Conservation (phyloP, 2,797 vertebrate genomes). For the Eupleurogrammus muticus region DNA sequence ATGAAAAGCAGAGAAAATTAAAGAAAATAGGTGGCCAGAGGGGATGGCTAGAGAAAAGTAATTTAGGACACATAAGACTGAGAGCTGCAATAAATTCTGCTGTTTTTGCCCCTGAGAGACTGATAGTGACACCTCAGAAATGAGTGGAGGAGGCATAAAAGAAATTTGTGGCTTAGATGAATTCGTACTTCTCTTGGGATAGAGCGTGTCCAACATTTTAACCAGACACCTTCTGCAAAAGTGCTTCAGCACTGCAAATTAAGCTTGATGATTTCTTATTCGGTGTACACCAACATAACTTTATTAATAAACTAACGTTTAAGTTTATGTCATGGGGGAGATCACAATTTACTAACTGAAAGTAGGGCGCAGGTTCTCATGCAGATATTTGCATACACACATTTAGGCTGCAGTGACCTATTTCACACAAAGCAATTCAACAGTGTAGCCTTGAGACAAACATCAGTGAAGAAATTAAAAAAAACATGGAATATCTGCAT, state of each 20-base stretch:
- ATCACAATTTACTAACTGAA: conserved; percentile 3
- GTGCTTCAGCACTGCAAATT: conserved; percentile 14
- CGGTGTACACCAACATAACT: not conserved
- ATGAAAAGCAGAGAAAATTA: conserved; percentile 12
- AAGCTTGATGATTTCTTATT: conserved; percentile 6
- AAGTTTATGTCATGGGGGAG: conserved; percentile 4
- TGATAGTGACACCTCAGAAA: conserved; percentile 65
- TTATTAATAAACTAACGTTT: not conserved
- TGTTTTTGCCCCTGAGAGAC: conserved; percentile 65
- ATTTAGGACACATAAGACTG: conserved; percentile 57
- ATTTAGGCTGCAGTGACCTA: conserved; percentile 20
- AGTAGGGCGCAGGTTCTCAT: conserved; percentile 34
- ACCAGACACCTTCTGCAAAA: conserved; percentile 22
- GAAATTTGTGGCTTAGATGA: conserved; percentile 52
- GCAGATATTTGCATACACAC: conserved; percentile 17
- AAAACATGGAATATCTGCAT: conserved; percentile 18
- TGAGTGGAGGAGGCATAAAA: conserved; percentile 68
- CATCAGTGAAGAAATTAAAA: not conserved
- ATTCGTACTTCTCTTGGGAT: conserved; percentile 32
- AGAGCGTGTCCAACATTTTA: conserved; percentile 25
- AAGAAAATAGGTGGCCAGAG: conserved; percentile 13
- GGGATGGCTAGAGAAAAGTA: conserved; percentile 43
- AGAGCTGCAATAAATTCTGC: conserved; percentile 58
- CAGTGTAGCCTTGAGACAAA: conserved; percentile 27
- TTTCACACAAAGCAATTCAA: conserved; percentile 40